Conservation (phyloP, 1,140 invertebrate genomes). For the Tetramorium parvispinum region DNA sequence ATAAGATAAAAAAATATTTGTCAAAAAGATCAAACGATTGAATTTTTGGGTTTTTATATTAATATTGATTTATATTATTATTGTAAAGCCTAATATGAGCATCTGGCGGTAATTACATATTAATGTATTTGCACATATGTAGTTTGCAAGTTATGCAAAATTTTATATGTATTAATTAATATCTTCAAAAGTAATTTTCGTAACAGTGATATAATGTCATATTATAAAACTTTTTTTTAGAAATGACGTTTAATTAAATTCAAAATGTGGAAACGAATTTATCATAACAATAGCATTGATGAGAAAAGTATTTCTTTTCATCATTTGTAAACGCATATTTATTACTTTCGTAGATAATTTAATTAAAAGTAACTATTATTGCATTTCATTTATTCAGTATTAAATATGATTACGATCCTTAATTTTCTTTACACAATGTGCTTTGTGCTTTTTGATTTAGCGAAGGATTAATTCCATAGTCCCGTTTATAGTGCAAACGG, state of each 20-base stretch:
- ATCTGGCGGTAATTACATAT: background rate
- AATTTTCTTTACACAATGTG: constrained; percentile 11
- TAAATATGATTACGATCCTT: background rate
- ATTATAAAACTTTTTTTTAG: background rate
- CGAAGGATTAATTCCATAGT: constrained; percentile 30
- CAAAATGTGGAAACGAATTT: background rate
- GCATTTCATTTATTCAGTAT: background rate
- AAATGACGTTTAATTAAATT: background rate
- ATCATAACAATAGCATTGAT: background rate
- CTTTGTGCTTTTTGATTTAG: constrained; percentile 26
- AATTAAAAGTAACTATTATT: background rate
- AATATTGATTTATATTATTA: constrained; percentile 22
- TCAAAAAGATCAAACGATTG: background rate
- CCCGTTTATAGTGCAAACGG: background rate
- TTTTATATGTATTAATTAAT: background rate
- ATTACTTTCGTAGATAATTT: constrained; percentile 7
- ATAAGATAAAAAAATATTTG: background rate
- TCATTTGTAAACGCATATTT: background rate
- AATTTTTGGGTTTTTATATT: background rate
- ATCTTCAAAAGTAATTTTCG: background rate
- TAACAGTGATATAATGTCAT: background rate
- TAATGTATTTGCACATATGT: constrained; percentile 7
- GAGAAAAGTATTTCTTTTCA: background rate
- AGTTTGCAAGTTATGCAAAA: background rate
- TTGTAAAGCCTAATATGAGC: constrained; percentile 16